Conservation (phyloP, 2,888 invertebrate genomes). For the Andrena marginata region DNA sequence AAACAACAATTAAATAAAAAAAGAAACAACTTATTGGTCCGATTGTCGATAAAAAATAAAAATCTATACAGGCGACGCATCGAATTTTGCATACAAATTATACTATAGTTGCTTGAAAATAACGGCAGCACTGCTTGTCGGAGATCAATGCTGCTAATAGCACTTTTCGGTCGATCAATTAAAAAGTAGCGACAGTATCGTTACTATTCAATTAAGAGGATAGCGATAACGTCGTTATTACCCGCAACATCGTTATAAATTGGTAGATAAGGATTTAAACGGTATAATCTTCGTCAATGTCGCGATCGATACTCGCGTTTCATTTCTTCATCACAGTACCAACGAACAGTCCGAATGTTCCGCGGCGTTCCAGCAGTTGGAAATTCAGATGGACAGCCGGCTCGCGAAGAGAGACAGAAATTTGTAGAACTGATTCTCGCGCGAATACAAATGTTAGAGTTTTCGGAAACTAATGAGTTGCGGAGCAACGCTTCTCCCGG, state of each 20-base stretch:
- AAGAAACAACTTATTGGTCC: slow-evolving; percentile 67
- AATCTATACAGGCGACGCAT: slow-evolving; percentile 15
- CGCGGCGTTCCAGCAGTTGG: neutral
- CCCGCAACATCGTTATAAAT: slow-evolving; percentile 22
- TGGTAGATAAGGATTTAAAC: slow-evolving; percentile 33
- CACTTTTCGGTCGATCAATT: slow-evolving; percentile 64
- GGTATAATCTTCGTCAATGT: slow-evolving; percentile 21
- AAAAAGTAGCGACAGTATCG: slow-evolving; percentile 40
- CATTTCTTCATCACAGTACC: slow-evolving; percentile 45
- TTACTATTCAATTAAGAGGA: slow-evolving; percentile 7
- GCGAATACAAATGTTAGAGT: too few species aligned
- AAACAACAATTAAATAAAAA: slow-evolving; percentile 39
- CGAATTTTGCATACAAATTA: slow-evolving; percentile 40
- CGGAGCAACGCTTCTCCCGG: too few species aligned
- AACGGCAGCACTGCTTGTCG: slow-evolving; percentile 58
- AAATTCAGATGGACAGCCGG: neutral
- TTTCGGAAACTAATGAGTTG: too few species aligned
- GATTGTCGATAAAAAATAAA: slow-evolving; percentile 60
- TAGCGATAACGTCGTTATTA: neutral
- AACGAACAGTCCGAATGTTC: slow-evolving; percentile 6
- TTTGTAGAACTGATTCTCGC: too few species aligned
- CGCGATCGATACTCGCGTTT: slow-evolving; percentile 5
- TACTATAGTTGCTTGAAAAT: slow-evolving; percentile 44
- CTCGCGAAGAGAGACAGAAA: too few species aligned
- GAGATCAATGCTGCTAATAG: slow-evolving; percentile 68